A percentile compares a stretch with the other conserved stretches of the same genome.
Evolutionary conservation across 2,797 vertebrate species (phyloP).

Genomic region (Pseudomugil gertrudae): DNA sequence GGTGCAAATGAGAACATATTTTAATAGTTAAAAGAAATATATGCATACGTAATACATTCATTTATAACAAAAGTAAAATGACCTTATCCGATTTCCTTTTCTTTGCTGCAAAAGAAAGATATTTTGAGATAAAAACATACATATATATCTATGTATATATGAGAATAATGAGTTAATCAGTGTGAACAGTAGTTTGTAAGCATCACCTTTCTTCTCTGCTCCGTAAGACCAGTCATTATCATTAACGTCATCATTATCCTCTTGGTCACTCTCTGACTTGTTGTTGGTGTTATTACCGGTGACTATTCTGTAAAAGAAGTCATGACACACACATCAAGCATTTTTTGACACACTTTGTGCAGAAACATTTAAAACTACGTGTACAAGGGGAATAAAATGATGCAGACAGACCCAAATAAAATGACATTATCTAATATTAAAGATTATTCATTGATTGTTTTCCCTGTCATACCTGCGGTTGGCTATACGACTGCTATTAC

Average conservation of each 20-base stretch:
- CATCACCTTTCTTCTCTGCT: constrained; percentile 96
- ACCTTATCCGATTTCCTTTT: constrained; percentile 99
- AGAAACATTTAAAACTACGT: no score
- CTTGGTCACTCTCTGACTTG: constrained; percentile 98
- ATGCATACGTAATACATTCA: not conserved
- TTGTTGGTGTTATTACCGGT: constrained; percentile 96
- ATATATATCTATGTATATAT: no score
- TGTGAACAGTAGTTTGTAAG: not conserved
- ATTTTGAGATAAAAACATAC: constrained; percentile 4
- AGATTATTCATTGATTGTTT: not conserved
- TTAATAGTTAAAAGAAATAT: not conserved
- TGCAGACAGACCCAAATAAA: not conserved
- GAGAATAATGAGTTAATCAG: not conserved
- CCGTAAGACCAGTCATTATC: constrained; percentile 99
- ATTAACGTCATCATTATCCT: constrained; percentile 97
- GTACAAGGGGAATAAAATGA: not conserved
- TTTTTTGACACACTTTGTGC: no score
- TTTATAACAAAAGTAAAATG: constrained; percentile 34
- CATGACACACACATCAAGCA: constrained; percentile 21
- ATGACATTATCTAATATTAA: not conserved
- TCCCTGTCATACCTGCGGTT: constrained; percentile 87
- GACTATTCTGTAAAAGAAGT: constrained; percentile 86
- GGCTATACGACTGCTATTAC: constrained; percentile 98
- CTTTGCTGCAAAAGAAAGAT: constrained; percentile 85
- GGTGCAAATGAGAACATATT: constrained; percentile 6